Evolutionary conservation across 2,888 invertebrate species (phyloP).

Genomic region (Galerucella calmariensis): DNA sequence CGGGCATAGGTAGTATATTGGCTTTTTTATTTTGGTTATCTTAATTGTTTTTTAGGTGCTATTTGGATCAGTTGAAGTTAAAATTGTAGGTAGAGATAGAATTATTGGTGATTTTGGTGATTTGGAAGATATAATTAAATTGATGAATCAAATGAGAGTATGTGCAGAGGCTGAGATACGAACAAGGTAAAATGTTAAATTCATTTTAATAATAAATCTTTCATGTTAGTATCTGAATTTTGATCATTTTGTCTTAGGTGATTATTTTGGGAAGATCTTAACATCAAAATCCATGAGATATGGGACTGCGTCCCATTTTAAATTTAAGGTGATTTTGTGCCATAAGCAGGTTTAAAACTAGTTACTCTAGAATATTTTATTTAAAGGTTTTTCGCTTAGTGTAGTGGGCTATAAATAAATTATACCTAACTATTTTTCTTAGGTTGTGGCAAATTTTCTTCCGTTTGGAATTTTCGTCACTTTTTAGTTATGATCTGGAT

Average conservation of each 20-base stretch:
- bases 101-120: not conserved
- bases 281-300: not conserved
- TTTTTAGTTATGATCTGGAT: too few relatives aligned
- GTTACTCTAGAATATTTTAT: not conserved
- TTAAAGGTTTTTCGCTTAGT: not conserved
- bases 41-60: constrained; percentile 4
- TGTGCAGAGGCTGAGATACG: not conserved
- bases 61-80: constrained; percentile 4
- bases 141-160: not conserved
- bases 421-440: too few relatives aligned
- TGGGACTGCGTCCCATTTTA: not conserved
- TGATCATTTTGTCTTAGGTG: not conserved
- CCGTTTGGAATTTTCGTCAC: too few relatives aligned
- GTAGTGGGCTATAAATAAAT: not conserved
- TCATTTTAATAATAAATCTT: constrained; percentile 1
- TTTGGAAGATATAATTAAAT: not conserved
- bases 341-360: not conserved
- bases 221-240: not conserved
- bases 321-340: not conserved
- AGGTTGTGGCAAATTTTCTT: too few relatives aligned
- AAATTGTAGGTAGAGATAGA: not conserved
- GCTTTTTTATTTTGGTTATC: constrained; percentile 1
- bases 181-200: constrained; percentile 4
- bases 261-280: not conserved
- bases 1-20: not conserved